A percentile compares a stretch with the other conserved stretches of the same genome.
Conservation (phyloP, 1,140 invertebrate genomes). For the Drosophila burlai region DNA sequence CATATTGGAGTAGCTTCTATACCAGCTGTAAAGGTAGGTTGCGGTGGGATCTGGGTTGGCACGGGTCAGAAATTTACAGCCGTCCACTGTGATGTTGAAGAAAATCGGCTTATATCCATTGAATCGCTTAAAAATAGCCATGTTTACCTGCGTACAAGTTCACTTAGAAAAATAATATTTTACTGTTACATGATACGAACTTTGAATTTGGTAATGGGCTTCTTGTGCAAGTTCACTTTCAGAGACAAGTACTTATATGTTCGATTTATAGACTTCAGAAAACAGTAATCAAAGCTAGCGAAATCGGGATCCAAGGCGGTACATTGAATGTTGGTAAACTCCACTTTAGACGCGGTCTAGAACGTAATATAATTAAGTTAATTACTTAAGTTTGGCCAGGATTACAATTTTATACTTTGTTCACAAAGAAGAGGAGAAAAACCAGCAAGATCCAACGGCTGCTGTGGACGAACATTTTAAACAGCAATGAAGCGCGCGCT, state of each 20-base stretch:
- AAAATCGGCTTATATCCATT: not conserved
- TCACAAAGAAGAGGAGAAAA: not conserved
- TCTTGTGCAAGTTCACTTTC: too few relatives aligned
- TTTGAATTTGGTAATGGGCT: not conserved
- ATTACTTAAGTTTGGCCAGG: too few relatives aligned
- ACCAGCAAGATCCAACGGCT: not conserved
- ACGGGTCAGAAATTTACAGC: not conserved
- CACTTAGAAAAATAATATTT: not conserved
- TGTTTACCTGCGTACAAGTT: not conserved
- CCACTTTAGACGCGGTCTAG: not conserved
- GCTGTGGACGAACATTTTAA: not conserved
- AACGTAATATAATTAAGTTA: not conserved
- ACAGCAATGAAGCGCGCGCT: not conserved
- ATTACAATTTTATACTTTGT: not conserved
- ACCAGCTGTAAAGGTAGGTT: not conserved
- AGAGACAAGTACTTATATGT: too few relatives aligned
- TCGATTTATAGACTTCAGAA: conserved; percentile 1
- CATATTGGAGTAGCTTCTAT: not conserved
- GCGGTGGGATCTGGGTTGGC: not conserved
- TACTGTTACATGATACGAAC: not conserved
- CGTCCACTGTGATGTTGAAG: not conserved
- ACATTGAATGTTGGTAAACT: not conserved
- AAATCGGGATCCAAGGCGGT: not conserved
- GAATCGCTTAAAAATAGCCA: not conserved
- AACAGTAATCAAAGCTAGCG: not conserved